Conservation (phyloP, 2,113 vertebrate genomes). For the Brachyistius frenatus region DNA sequence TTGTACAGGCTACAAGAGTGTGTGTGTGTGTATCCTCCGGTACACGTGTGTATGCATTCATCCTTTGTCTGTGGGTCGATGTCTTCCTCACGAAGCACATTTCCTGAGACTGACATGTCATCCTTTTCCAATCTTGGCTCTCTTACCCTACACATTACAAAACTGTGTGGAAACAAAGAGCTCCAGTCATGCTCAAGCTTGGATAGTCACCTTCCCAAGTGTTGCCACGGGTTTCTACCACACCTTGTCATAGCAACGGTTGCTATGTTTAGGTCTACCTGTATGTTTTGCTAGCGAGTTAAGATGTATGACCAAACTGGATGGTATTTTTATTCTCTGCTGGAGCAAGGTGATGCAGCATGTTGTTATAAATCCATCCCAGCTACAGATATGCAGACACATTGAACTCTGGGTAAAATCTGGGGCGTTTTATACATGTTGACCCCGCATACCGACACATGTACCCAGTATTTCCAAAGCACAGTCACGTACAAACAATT, state of each 20-base stretch:
- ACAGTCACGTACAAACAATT: background rate
- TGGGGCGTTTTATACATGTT: constrained; percentile 45
- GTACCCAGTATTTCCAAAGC: constrained; percentile 28
- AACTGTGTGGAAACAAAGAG: constrained; percentile 62
- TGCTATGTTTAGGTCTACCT: constrained; percentile 77
- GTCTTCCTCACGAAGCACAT: constrained; percentile 37
- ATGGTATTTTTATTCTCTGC: constrained; percentile 38
- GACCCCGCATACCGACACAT: constrained; percentile 15
- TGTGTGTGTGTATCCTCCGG: background rate
- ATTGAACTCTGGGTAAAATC: constrained; percentile 50
- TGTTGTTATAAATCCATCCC: background rate
- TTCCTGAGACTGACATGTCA: constrained; percentile 42
- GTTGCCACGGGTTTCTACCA: constrained; percentile 42
- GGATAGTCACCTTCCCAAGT: constrained; percentile 34
- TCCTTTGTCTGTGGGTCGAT: background rate
- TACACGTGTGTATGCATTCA: background rate
- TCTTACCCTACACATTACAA: constrained; percentile 43
- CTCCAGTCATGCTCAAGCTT: constrained; percentile 44
- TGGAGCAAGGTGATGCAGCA: background rate
- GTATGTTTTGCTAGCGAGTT: constrained; percentile 60
- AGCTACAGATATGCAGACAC: constrained; percentile 30
- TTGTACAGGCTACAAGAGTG: constrained; percentile 1
- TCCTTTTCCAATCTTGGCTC: constrained; percentile 44
- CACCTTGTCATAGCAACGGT: constrained; percentile 77
- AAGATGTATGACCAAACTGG: constrained; percentile 44